Percentiles rank a stretch among this genome's conserved stretches.
Evolutionary conservation across 2,888 invertebrate species (phyloP).

Genomic region (Hymenopus coronatus): DNA sequence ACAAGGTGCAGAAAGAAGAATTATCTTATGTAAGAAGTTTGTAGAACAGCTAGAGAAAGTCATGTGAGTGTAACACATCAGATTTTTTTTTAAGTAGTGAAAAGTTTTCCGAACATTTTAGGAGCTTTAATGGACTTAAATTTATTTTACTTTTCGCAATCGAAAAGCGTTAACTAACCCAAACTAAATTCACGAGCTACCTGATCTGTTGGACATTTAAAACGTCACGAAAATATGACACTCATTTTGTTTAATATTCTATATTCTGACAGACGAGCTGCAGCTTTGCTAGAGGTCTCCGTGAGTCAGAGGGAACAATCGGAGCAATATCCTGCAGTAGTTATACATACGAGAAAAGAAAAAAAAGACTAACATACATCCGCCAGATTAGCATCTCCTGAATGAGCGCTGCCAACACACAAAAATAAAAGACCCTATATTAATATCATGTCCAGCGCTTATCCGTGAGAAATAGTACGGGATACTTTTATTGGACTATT

Average conservation of each 20-base stretch:
- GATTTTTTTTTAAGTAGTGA: too few relatives aligned
- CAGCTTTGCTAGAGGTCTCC: background rate
- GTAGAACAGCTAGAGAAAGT: too few relatives aligned
- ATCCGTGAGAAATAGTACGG: slow-evolving; percentile 4
- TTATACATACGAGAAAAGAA: background rate
- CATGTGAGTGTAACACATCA: too few relatives aligned
- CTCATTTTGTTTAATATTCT: background rate
- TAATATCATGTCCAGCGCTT: background rate
- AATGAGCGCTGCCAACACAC: background rate
- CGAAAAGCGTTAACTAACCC: too few relatives aligned
- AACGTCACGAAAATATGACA: too few relatives aligned
- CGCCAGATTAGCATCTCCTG: background rate
- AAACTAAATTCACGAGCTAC: too few relatives aligned
- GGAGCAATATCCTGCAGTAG: background rate
- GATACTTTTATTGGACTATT: slow-evolving; percentile 2
- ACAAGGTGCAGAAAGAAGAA: too few relatives aligned
- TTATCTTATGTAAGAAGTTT: too few relatives aligned
- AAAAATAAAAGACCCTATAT: background rate
- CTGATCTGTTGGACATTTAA: too few relatives aligned
- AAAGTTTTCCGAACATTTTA: too few relatives aligned
- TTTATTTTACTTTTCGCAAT: too few relatives aligned
- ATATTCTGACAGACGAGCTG: background rate
- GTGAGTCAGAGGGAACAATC: background rate
- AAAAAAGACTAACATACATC: background rate
- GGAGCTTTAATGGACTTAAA: too few relatives aligned